Percentiles rank a stretch among this genome's conserved stretches.
These are phyloP conservation scores for Seriola quinqueradiata DNA, from an alignment of 2,113 vertebrate genomes.

Conservation along the genomic window DNA sequence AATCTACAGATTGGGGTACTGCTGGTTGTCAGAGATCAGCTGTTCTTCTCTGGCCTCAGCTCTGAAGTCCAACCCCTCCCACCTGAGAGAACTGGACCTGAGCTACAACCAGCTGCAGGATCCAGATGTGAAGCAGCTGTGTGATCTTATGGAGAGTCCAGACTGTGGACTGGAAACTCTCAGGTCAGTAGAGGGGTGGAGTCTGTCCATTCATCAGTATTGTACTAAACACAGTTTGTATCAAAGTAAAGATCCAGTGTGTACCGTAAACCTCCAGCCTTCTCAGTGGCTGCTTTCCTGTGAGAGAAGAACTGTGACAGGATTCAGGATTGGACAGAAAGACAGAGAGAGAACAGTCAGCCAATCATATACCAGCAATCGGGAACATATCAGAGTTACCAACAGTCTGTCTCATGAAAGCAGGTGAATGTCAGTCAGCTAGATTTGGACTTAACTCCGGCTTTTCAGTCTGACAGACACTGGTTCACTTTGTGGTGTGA, in stretches of 20 bases:
- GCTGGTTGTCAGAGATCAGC: neutral
- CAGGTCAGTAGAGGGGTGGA: too few relatives aligned
- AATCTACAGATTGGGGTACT: too few relatives aligned
- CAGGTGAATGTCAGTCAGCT: too few relatives aligned
- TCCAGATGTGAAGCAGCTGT: neutral
- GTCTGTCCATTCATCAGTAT: neutral
- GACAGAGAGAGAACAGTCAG: conserved; percentile 1
- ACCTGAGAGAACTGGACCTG: neutral
- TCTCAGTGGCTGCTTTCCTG: neutral
- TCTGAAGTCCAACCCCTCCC: conserved; percentile 12
- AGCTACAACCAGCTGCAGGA: neutral
- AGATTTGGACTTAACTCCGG: too few relatives aligned
- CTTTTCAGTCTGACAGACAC: too few relatives aligned
- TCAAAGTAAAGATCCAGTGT: neutral
- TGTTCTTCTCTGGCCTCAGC: neutral
- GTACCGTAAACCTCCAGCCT: neutral
- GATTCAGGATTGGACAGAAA: neutral
- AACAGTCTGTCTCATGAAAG: too few relatives aligned
- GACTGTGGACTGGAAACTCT: neutral
- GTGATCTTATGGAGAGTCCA: neutral
- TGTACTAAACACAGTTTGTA: neutral
- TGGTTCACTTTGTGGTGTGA: too few relatives aligned
- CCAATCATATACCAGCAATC: neutral
- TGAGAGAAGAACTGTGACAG: neutral
- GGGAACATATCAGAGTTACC: too few relatives aligned